Evolutionary conservation across 2,888 invertebrate genomes (phyloP).

Genomic region (Linyphia triangularis): DNA sequence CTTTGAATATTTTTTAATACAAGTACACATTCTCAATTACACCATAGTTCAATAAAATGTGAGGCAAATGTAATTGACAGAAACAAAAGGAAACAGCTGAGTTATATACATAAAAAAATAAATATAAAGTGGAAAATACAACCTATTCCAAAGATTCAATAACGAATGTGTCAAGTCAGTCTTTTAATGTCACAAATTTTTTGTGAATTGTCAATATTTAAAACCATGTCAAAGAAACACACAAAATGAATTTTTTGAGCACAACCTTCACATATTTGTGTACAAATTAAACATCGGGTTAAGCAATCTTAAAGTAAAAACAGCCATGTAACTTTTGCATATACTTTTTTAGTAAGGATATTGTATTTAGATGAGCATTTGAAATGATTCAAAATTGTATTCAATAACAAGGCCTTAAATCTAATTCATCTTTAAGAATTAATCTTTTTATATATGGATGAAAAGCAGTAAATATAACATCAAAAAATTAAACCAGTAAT

Average conservation of each 20-base stretch:
- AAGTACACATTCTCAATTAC: not conserved
- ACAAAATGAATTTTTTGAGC: not conserved
- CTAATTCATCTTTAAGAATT: no score
- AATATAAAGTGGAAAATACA: not conserved
- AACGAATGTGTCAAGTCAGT: not conserved
- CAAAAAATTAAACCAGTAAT: no score
- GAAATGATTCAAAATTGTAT: no score
- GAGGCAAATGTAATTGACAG: not conserved
- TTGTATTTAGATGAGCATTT: no score
- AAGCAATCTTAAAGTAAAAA: not conserved
- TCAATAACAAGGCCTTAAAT: no score
- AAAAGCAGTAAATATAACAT: no score
- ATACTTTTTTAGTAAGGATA: no score
- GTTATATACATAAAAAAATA: not conserved
- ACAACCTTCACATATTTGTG: not conserved
- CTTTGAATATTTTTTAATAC: no score
- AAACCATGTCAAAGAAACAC: not conserved
- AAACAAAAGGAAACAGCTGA: not conserved
- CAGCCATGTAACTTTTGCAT: no score
- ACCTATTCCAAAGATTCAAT: not conserved
- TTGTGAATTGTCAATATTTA: not conserved
- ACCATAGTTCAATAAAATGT: not conserved
- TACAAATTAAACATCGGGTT: not conserved
- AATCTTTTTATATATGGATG: no score
- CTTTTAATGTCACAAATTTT: not conserved